Conservation (phyloP, 2,797 vertebrate species). For the Dicrostonyx torquatus region DNA sequence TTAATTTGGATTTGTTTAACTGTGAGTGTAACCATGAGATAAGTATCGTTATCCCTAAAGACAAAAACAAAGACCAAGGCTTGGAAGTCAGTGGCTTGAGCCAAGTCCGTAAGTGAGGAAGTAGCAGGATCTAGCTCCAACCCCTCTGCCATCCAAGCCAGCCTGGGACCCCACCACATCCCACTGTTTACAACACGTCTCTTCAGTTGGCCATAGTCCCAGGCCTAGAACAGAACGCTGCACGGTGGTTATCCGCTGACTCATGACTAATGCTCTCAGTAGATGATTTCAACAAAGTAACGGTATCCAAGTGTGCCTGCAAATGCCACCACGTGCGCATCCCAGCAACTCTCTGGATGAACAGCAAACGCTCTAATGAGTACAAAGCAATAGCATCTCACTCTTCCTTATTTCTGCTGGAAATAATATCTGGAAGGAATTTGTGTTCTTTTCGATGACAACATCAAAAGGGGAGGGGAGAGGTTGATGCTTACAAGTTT, state of each 20-base stretch:
- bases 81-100: neutral
- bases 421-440: slow-evolving; percentile 63
- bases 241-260: slow-evolving; percentile 54
- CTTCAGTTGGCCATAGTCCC: slow-evolving; percentile 38
- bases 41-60: neutral
- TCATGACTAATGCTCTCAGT: slow-evolving; percentile 64
- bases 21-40: neutral
- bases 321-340: slow-evolving; percentile 45
- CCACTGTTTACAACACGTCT: slow-evolving; percentile 40
- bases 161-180: neutral
- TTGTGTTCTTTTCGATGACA: slow-evolving; percentile 45
- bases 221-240: slow-evolving; percentile 36
- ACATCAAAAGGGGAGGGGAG: neutral
- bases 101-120: neutral
- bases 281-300: slow-evolving; percentile 72
- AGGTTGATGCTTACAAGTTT: slow-evolving; percentile 58
- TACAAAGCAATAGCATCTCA: neutral
- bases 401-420: slow-evolving; percentile 53
- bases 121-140: neutral
- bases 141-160: neutral
- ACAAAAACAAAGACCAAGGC: slow-evolving; percentile 2
- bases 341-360: neutral
- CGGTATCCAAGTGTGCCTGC: slow-evolving; percentile 47
- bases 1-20: neutral
- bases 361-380: slow-evolving; percentile 27